Conservation (phyloP, 1,140 invertebrate genomes). For the Pentalonia nigronervosa region DNA sequence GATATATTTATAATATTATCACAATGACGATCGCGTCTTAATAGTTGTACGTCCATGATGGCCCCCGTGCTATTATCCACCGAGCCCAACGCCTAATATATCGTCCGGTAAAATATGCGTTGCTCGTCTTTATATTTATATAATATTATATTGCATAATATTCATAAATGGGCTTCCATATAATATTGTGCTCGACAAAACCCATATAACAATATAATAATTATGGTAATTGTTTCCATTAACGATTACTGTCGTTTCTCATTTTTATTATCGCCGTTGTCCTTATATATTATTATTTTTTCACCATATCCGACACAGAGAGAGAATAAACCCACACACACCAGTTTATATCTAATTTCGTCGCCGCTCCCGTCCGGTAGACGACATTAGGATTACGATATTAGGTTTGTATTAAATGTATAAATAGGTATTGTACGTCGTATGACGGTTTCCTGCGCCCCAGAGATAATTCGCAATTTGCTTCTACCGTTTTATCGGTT, state of each 20-base stretch:
- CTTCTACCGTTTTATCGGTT: neutral
- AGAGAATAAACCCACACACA: neutral
- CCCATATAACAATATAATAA: conserved; percentile 23
- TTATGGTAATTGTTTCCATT: conserved; percentile 49
- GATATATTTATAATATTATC: neutral
- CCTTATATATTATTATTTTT: conserved; percentile 5
- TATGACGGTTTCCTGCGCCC: neutral
- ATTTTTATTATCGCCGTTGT: conserved; percentile 22
- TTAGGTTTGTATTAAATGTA: neutral
- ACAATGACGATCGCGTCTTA: neutral
- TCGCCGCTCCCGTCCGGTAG: conserved; percentile 45
- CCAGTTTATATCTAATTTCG: neutral
- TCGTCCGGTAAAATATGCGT: conserved; percentile 29
- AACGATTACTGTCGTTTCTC: neutral
- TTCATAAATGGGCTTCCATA: neutral
- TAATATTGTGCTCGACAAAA: neutral
- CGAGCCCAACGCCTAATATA: conserved; percentile 8
- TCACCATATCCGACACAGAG: neutral
- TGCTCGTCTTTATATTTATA: neutral
- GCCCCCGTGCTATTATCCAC: conserved; percentile 25
- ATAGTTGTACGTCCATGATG: neutral
- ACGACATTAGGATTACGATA: neutral
- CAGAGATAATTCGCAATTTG: neutral
- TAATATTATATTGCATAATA: neutral
- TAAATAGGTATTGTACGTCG: neutral